Base-by-base conservation (phyloP, 1,140 invertebrate genomes). In the Idris sp. region DNA sequence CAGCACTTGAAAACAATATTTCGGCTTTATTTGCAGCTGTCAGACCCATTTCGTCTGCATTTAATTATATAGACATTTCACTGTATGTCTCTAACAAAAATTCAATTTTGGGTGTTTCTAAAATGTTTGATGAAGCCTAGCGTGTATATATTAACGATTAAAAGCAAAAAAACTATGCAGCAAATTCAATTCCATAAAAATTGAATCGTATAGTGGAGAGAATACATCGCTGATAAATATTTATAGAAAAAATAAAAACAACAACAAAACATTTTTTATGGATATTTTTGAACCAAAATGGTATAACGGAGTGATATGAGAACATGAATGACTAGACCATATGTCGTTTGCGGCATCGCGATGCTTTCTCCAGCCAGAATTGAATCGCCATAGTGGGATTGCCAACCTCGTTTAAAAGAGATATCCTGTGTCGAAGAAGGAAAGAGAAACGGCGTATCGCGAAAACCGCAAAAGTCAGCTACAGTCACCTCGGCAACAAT, bases 391-490 rank as follows among this genome's bases (percentile, higher is more conserved):
- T 67, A 65, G 59, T 54, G 18, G 18, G 44, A 56, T 65, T 10
- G 7, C 31, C 46, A 56, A 31, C 33, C 41, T 61, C 30, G 61
- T 74, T 67, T 67, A 40, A 62, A 67, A 67, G 31, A 54, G 56
- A 74, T 74, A 74, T 74, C 69, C 53, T 54, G 40, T 65, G 61
- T 65, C 54, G 40, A 72, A 72, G 14, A 10, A 71, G 10, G 46
- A 35, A 64, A 72, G 44, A 73, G 16, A 22, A 44, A 59, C 30
- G 22, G 18, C 33, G 48, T 44, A 54, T 68, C 64, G 58, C 38
- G 49, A 49, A 62, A 68, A 74, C 72, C 72, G 58, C 72, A 74
- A n/a, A 62, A 74, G 48, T 74, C 62, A 56, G 58, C 62, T 41
- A 48, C 41, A 64, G 62, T 74, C 64, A 54, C 56, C 62, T 56